Percentiles rank a stretch among this genome's conserved stretches.
phyloP scores from a whole-genome alignment of 2,113 vertebrate genomes.

The Leptosomus discolor region DNA sequence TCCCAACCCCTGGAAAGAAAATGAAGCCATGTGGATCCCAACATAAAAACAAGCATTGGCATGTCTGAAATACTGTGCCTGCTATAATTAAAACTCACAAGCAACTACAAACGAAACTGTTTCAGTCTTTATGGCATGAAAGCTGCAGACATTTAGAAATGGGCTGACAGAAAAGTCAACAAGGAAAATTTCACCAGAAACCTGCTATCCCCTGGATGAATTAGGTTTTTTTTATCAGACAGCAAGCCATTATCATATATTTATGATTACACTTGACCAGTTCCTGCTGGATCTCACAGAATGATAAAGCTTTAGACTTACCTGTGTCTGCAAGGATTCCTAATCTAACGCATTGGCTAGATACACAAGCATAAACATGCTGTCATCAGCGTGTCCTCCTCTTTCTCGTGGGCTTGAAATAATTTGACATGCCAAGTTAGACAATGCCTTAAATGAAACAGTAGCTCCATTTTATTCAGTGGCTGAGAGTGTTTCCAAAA shows the following conservation, averaged over 20 bases:
- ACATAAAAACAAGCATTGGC: constrained; percentile 14
- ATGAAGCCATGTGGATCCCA: constrained; percentile 24
- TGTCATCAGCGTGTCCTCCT: not conserved
- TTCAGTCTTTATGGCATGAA: constrained; percentile 1
- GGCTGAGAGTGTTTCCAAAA: not conserved
- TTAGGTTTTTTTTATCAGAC: constrained; percentile 9
- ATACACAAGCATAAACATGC: not conserved
- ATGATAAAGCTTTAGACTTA: not conserved
- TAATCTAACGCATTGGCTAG: not conserved
- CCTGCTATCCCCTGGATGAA: constrained; percentile 31
- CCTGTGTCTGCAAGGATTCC: not conserved
- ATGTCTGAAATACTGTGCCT: constrained; percentile 15
- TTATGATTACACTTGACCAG: constrained; percentile 35
- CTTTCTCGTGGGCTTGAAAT: not conserved
- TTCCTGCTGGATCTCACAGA: constrained; percentile 13
- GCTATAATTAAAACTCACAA: constrained; percentile 16
- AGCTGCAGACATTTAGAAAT: constrained; percentile 2
- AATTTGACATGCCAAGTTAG: not conserved
- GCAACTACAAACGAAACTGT: constrained; percentile 9
- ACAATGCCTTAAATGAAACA: not conserved
- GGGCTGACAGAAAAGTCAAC: not conserved
- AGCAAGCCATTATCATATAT: not conserved
- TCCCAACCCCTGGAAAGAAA: constrained; percentile 8
- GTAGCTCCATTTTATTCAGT: not conserved
- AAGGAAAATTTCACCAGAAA: constrained; percentile 48